Evolutionary conservation across 2,113 vertebrate species (phyloP).

Genomic region (Lepus americanus): DNA sequence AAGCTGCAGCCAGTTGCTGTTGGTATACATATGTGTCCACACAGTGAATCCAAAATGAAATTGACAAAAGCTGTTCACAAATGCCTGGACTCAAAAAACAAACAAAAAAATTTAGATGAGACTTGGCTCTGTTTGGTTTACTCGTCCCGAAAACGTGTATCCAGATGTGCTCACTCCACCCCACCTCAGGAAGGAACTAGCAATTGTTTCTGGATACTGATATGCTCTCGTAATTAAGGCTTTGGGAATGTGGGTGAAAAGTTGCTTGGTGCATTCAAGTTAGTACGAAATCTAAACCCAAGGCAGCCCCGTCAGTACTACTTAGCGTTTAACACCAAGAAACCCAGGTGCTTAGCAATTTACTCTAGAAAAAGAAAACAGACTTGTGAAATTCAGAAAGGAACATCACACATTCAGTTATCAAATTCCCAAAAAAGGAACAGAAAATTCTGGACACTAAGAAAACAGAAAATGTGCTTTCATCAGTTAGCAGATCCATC

Average conservation of each 20-base stretch:
- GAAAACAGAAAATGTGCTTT: background rate
- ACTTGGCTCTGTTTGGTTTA: slow-evolving; percentile 61
- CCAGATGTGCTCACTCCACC: slow-evolving; percentile 74
- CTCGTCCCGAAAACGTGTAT: slow-evolving; percentile 68
- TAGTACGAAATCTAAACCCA: slow-evolving; percentile 60
- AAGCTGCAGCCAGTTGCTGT: slow-evolving; percentile 8
- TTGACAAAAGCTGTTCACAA: slow-evolving; percentile 62
- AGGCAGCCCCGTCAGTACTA: slow-evolving; percentile 64
- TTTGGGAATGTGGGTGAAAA: slow-evolving; percentile 73
- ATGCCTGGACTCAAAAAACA: slow-evolving; percentile 36
- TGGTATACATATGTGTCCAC: background rate
- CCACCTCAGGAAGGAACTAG: slow-evolving; percentile 75
- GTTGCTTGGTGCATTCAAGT: slow-evolving; percentile 56
- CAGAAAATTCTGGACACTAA: background rate
- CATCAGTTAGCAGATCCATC: background rate
- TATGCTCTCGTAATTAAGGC: slow-evolving; percentile 72
- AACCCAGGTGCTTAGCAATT: slow-evolving; percentile 74
- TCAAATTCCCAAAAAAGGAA: background rate
- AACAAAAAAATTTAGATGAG: background rate
- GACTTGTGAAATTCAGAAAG: slow-evolving; percentile 7
- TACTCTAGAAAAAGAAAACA: slow-evolving; percentile 34
- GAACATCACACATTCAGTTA: background rate
- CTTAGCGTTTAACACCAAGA: slow-evolving; percentile 75
- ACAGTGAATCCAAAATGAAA: slow-evolving; percentile 20
- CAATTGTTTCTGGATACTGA: slow-evolving; percentile 74